These are phyloP conservation scores for Masnerella sp. DNA, from an alignment of 2,888 invertebrate species.

Conservation along the genomic window DNA sequence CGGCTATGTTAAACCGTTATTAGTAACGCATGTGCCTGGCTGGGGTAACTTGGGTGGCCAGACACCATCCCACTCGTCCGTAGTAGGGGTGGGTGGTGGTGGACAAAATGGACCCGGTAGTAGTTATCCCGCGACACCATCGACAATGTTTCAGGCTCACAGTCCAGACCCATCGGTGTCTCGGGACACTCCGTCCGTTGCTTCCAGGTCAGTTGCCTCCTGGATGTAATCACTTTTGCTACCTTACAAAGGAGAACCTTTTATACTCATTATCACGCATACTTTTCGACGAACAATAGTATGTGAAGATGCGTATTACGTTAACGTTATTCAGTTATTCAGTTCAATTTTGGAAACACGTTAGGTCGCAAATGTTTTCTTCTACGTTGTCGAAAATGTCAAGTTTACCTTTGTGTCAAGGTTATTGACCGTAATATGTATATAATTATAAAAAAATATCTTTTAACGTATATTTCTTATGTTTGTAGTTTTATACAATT, in stretches of 20 bases:
- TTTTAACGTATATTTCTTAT: too few relatives aligned
- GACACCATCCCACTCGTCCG: constrained; percentile 74
- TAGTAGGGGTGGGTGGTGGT: constrained; percentile 78
- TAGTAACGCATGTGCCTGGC: constrained; percentile 90
- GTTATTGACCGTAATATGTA: too few relatives aligned
- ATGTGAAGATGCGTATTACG: too few relatives aligned
- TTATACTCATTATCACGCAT: constrained; percentile 34
- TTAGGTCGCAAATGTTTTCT: too few relatives aligned
- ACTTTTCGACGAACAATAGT: constrained; percentile 7
- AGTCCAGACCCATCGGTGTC: constrained; percentile 84
- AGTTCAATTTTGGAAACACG: neutral
- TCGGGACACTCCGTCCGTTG: constrained; percentile 86
- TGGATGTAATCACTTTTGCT: constrained; percentile 70
- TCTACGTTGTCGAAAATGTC: too few relatives aligned
- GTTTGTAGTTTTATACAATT: too few relatives aligned
- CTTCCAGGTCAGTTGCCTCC: constrained; percentile 83
- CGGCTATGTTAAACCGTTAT: constrained; percentile 91
- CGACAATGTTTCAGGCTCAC: constrained; percentile 81
- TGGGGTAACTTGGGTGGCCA: constrained; percentile 79
- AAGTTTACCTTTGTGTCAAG: too few relatives aligned
- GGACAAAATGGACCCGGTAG: constrained; percentile 76
- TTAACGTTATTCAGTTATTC: too few relatives aligned
- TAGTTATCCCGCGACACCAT: constrained; percentile 83
- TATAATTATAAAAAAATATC: too few relatives aligned
- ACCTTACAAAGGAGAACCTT: constrained; percentile 11